These are phyloP conservation scores for Cepaea nemoralis DNA, from an alignment of 1,140 invertebrate genomes.

Conservation along the genomic window DNA sequence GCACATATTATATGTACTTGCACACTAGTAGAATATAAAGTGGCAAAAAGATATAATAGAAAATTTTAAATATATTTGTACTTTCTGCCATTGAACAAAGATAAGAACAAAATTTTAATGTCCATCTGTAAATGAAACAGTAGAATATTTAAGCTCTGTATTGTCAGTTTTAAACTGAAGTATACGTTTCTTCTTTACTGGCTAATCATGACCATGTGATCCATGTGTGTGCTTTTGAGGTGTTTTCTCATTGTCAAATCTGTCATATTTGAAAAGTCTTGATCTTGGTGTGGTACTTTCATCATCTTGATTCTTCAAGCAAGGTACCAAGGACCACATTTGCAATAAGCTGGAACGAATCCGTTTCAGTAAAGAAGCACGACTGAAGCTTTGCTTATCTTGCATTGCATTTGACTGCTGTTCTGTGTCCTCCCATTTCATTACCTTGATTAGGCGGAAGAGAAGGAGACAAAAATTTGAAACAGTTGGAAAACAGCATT, in stretches of 20 bases:
- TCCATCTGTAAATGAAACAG: too few species aligned
- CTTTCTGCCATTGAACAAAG: too few species aligned
- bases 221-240: neutral
- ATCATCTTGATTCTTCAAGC: neutral
- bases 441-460: neutral
- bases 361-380: neutral
- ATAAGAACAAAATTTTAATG: too few species aligned
- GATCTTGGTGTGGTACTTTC: neutral
- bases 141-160: too few species aligned
- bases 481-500: too few species aligned
- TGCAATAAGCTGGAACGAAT: neutral
- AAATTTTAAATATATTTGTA: too few species aligned
- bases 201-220: neutral
- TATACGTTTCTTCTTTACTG: neutral
- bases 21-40: too few species aligned
- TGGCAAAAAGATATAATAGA: too few species aligned
- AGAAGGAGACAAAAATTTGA: too few species aligned
- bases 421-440: constrained; percentile 3
- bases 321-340: neutral
- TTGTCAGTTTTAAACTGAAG: too few species aligned
- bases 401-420: neutral
- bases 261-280: constrained; percentile 3
- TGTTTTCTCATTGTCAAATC: neutral
- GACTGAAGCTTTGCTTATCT: neutral
- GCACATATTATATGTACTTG: too few species aligned